Conservation (phyloP, 2,888 invertebrate species). For the Tanypteryx hageni region DNA sequence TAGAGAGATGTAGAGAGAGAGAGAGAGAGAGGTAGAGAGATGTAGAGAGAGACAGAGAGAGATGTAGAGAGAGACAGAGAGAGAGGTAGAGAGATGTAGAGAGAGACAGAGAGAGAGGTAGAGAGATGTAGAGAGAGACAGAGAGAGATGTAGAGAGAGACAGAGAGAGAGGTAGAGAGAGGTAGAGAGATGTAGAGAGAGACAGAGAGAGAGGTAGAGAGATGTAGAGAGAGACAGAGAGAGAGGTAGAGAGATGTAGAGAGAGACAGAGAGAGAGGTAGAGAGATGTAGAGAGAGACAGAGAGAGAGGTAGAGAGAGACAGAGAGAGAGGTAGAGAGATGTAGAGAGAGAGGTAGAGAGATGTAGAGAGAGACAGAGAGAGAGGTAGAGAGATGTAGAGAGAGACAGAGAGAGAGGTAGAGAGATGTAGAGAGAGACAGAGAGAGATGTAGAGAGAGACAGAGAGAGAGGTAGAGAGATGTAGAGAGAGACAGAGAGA, state of each 20-base stretch:
- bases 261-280: too few relatives aligned
- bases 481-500: neutral
- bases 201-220: too few relatives aligned
- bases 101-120: too few relatives aligned
- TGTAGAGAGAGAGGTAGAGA: too few relatives aligned
- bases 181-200: too few relatives aligned
- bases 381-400: neutral
- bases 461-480: neutral
- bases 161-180: neutral
- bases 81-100: neutral
- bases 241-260: neutral
- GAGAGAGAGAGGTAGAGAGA: too few relatives aligned
- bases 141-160: too few relatives aligned
- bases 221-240: neutral
- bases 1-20: too few relatives aligned
- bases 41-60: too few relatives aligned
- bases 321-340: neutral
- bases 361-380: neutral
- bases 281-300: neutral
- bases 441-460: too few relatives aligned
- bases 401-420: too few relatives aligned
- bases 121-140: neutral
- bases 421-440: neutral
- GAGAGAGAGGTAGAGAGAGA: neutral
- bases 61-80: neutral